These are phyloP conservation scores for Erebia aethiops DNA, from an alignment of 2,888 invertebrate genomes.

Conservation along the genomic window DNA sequence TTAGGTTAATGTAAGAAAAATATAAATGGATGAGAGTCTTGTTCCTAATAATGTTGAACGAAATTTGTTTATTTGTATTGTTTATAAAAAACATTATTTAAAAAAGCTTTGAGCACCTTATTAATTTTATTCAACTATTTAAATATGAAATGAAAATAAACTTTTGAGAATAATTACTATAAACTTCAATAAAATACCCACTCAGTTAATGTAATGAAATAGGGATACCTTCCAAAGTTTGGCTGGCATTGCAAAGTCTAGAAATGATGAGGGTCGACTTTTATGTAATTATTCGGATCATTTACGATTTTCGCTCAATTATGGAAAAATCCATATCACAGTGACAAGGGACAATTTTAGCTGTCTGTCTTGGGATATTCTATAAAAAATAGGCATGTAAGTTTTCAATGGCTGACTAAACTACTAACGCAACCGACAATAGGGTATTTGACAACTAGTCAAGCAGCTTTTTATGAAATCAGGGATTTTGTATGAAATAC, in stretches of 20 bases:
- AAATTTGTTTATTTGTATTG: background rate
- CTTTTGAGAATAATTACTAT: background rate
- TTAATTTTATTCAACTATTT: background rate
- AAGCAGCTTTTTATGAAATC: no score
- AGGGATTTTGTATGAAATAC: no score
- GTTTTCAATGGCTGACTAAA: no score
- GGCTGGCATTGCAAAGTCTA: slow-evolving; percentile 52
- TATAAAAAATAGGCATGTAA: background rate
- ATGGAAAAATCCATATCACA: slow-evolving; percentile 73
- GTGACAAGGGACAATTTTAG: slow-evolving; percentile 16
- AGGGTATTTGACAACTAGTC: no score
- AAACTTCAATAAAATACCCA: background rate
- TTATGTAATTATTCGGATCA: slow-evolving; percentile 80
- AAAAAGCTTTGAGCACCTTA: background rate
- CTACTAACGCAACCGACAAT: no score
- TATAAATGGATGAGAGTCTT: background rate
- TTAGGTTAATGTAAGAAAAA: slow-evolving; percentile 20
- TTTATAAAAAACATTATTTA: background rate
- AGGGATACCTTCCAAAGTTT: slow-evolving; percentile 64
- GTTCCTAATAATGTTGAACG: background rate
- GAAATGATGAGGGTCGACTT: slow-evolving; percentile 81
- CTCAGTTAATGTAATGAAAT: slow-evolving; percentile 44
- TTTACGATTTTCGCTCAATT: slow-evolving; percentile 77
- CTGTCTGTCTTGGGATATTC: background rate
- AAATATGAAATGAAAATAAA: background rate